Conservation (phyloP, 2,113 vertebrate genomes). For the Chionodraco myersi region DNA sequence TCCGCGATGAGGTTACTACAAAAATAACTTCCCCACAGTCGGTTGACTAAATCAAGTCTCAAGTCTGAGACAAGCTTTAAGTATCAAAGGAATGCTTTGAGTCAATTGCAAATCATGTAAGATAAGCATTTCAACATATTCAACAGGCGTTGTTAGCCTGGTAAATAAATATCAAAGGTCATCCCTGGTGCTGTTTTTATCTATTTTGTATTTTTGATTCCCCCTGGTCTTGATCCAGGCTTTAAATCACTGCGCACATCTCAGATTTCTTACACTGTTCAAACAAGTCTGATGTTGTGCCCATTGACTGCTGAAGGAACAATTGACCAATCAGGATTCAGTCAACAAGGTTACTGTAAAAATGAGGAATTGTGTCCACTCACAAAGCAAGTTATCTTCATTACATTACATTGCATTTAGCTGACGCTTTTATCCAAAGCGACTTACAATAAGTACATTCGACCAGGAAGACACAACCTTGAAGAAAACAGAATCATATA, state of each 20-base stretch:
- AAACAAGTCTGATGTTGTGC: neutral
- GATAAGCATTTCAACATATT: neutral
- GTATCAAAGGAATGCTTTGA: neutral
- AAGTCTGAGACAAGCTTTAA: neutral
- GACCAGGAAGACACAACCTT: no score
- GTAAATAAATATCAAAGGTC: neutral
- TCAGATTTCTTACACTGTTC: neutral
- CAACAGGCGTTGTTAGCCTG: neutral
- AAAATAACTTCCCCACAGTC: no score
- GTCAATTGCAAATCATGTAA: neutral
- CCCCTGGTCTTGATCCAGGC: neutral
- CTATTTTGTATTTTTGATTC: neutral
- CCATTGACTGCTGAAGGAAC: neutral
- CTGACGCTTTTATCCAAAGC: no score
- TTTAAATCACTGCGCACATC: neutral
- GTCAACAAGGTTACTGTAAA: no score
- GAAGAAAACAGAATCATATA: no score
- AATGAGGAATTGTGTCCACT: no score
- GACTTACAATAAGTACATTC: no score
- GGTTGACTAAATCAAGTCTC: neutral
- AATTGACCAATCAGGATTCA: no score
- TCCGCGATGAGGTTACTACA: slow-evolving; percentile 30
- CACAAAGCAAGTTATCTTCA: no score
- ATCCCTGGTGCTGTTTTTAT: neutral
- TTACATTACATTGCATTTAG: no score